phyloP scores from a whole-genome alignment of 2,888 invertebrate species.

The Tetragonisca angustula region DNA sequence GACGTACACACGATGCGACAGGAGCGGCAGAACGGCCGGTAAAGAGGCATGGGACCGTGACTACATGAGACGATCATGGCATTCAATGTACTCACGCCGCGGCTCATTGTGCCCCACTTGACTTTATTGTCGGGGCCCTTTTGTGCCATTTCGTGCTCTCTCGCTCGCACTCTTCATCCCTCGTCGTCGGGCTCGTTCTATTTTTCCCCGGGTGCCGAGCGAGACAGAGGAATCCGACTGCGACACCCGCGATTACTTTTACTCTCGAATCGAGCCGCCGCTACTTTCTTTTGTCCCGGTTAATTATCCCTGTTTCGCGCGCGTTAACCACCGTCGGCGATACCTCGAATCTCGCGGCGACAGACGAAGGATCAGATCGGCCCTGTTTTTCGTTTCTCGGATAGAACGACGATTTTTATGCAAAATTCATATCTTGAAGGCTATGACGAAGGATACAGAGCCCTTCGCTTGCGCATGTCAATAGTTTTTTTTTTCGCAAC shows the following conservation, averaged over 20 bases:
- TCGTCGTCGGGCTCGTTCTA: slow-evolving; percentile 41
- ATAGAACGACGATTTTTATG: too few species aligned
- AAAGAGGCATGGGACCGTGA: slow-evolving; percentile 72
- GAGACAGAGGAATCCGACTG: slow-evolving; percentile 39
- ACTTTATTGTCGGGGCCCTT: slow-evolving; percentile 81
- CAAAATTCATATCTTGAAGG: too few species aligned
- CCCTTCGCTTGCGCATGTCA: too few species aligned
- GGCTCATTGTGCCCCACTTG: slow-evolving; percentile 83
- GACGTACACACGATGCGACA: slow-evolving; percentile 67
- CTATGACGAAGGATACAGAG: too few species aligned
- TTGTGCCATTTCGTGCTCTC: slow-evolving; percentile 67
- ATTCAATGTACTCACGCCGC: slow-evolving; percentile 80
- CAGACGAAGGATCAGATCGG: too few species aligned
- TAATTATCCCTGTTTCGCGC: slow-evolving; percentile 81
- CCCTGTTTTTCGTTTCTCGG: too few species aligned
- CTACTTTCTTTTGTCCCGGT: slow-evolving; percentile 75
- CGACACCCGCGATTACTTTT: slow-evolving; percentile 66
- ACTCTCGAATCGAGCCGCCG: slow-evolving; percentile 43
- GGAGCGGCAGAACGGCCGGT: slow-evolving; percentile 64
- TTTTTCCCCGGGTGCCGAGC: slow-evolving; percentile 29
- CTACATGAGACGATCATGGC: slow-evolving; percentile 74
- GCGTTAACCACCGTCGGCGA: slow-evolving; percentile 76
- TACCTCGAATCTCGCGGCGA: slow-evolving; percentile 50
- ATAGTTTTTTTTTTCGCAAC: too few species aligned
- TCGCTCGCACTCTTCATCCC: slow-evolving; percentile 63